Evolutionary conservation across 64 coral and sea anemone genomes (phyloP).

Genomic region (Montipora sp.): DNA sequence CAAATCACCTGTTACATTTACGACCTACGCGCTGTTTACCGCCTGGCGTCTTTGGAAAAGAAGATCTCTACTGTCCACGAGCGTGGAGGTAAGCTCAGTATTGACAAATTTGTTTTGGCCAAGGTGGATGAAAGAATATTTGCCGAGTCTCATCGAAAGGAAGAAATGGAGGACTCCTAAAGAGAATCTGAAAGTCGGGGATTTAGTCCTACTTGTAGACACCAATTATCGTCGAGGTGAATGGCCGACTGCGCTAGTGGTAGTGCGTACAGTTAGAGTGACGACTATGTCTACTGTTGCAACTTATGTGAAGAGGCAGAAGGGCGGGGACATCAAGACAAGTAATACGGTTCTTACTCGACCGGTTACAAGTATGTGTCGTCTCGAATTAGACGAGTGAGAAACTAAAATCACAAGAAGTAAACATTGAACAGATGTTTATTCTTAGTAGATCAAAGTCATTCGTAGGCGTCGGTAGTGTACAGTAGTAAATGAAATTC

Average conservation of each 20-base stretch:
- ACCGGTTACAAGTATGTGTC: no score
- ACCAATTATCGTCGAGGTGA: conserved; percentile 40
- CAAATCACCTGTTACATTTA: conserved; percentile 53
- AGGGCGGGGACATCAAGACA: neutral
- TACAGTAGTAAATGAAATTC: no score
- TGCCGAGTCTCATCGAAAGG: conserved; percentile 37
- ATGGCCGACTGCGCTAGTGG: conserved; percentile 45
- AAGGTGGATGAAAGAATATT: conserved; percentile 40
- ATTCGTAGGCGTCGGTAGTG: no score
- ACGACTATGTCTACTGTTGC: neutral
- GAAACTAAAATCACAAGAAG: no score
- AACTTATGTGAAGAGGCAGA: conserved; percentile 14
- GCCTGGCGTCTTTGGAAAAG: conserved; percentile 3
- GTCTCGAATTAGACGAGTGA: no score
- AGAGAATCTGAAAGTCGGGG: conserved; percentile 35
- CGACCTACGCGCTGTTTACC: conserved; percentile 18
- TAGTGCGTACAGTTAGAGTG: conserved; percentile 9
- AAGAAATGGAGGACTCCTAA: conserved; percentile 36
- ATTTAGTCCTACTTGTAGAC: conserved; percentile 56
- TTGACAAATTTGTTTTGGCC: conserved; percentile 42
- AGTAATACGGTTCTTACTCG: no score
- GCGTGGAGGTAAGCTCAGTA: conserved; percentile 50
- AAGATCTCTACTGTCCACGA: neutral
- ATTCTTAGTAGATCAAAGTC: no score
- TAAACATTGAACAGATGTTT: no score